A percentile compares a stretch with the other conserved stretches of the same genome.
Evolutionary conservation across 2,888 invertebrate species (phyloP).

Genomic region (Dynastes hyllus): DNA sequence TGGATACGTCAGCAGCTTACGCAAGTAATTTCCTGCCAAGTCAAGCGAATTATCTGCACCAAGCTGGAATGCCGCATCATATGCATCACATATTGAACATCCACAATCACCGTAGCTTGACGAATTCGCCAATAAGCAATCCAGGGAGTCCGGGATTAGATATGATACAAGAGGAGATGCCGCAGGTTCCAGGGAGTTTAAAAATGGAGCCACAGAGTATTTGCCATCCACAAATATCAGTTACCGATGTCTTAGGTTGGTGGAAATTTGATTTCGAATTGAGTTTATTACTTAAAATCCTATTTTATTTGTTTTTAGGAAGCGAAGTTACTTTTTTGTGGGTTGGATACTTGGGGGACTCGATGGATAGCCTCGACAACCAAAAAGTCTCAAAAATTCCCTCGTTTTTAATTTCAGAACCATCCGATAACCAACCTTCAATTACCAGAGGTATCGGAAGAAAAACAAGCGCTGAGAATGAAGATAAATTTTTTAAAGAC

Average conservation of each 20-base stretch:
- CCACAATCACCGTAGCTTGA: conserved; percentile 74
- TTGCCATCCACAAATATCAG: conserved; percentile 88
- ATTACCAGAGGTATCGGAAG: conserved; percentile 81
- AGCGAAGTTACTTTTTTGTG: conserved; percentile 88
- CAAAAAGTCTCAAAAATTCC: conserved; percentile 72
- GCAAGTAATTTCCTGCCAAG: conserved; percentile 56
- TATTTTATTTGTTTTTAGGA: conserved; percentile 72
- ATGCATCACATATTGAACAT: conserved; percentile 70
- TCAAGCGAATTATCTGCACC: conserved; percentile 61
- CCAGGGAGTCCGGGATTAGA: conserved; percentile 81
- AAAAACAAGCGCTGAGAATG: conserved; percentile 79
- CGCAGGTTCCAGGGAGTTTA: conserved; percentile 69
- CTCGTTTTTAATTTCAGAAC: conserved; percentile 83
- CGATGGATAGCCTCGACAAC: conserved; percentile 80
- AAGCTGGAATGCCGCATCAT: conserved; percentile 60
- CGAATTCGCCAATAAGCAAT: conserved; percentile 78
- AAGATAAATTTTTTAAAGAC: conserved; percentile 58
- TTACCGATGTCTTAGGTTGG: conserved; percentile 90
- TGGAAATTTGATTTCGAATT: conserved; percentile 21
- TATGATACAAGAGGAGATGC: conserved; percentile 86
- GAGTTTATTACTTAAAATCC: conserved; percentile 64
- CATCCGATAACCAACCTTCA: conserved; percentile 84
- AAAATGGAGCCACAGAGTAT: conserved; percentile 65
- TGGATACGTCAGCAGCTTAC: conserved; percentile 67
- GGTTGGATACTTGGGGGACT: conserved; percentile 82